Evolutionary conservation across 2,888 invertebrate species (phyloP), one percentile per base, ranked within the genome.

Genomic region (Cantharis lateralis): DNA sequence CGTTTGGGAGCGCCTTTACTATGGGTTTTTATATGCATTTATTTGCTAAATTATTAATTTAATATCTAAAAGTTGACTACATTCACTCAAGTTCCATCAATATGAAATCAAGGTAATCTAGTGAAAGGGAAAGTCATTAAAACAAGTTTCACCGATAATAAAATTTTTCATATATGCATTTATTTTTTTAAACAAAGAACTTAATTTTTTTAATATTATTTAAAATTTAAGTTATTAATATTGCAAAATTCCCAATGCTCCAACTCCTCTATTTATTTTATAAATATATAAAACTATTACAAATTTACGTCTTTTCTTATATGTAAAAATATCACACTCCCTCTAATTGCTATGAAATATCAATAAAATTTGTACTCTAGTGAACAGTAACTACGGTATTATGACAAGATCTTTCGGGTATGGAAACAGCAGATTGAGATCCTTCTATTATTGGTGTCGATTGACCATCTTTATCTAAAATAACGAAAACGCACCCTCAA

Each of bases 391-490:
- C 70, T 48, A 48, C 18, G 11, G 70, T 66, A 26, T 73, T 20
- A 26, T 32, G 48, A 63, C 62, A 18, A 26, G 61, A 70, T 69
- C 71, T 26, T 26, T 66, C 16, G 7, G 48, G 48, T 18, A 68
- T 20, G 18, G 71, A 70, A 62, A 48, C 64, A 68, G 62, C 61
- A 26, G 80, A 80, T 9, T 80, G 81, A 3, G 83, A 80, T 28
- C 82, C 77, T 74, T 80, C 80, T 73, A 83, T 78, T 18, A 83
- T 83, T 7, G 86, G 86, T 20, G 86, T 86, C 13, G 86, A 84
- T 79, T 86, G 84, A 15, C 86, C 86, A 72, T 86, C 84, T 70
- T 81, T 80, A 20, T 70, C 72, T 61, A 64, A 48, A 62, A 73
- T 16, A 11, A 72, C 7, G 15, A 68, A 28, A 24, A 15, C 28